A percentile compares a stretch with the other conserved stretches of the same genome.
phyloP scores from a whole-genome alignment of 2,113 vertebrate genomes.

The Ictidomys tridecemlineatus region DNA sequence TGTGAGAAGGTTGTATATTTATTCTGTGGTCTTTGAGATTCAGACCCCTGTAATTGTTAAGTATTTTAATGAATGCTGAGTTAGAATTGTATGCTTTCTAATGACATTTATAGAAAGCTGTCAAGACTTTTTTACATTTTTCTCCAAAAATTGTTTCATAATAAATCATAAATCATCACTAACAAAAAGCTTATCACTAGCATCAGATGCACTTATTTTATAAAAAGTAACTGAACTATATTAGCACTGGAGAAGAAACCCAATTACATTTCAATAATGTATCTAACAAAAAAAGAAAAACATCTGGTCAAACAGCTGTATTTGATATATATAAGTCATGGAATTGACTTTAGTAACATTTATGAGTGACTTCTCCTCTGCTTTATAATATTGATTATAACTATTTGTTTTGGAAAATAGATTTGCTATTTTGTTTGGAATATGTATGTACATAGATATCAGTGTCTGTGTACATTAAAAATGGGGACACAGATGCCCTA shows the following conservation, averaged over 20 bases:
- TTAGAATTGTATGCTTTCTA: neutral
- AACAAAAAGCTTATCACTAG: neutral
- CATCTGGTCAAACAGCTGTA: slow-evolving; percentile 76
- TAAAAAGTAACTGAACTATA: slow-evolving; percentile 1
- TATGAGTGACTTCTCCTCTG: neutral
- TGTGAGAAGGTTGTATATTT: neutral
- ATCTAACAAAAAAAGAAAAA: slow-evolving; percentile 55
- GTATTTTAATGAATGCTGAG: neutral
- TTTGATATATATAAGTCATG: slow-evolving; percentile 54
- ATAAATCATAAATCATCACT: slow-evolving; percentile 21
- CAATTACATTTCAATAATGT: neutral
- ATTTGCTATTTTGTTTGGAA: neutral
- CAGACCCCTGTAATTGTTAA: neutral
- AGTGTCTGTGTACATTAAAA: neutral
- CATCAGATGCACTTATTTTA: slow-evolving; percentile 33
- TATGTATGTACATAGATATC: neutral
- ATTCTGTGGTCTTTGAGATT: neutral
- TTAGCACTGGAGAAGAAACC: neutral
- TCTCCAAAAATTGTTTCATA: neutral
- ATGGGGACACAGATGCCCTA: fast-evolving
- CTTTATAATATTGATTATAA: slow-evolving; percentile 65
- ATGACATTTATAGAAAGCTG: slow-evolving; percentile 20
- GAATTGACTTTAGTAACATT: slow-evolving; percentile 65
- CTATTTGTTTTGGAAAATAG: neutral
- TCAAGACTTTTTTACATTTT: slow-evolving; percentile 45